These are phyloP conservation scores for Pristionchus entomophagus DNA, from an alignment of 2,888 invertebrate species.

Conservation along the genomic window DNA sequence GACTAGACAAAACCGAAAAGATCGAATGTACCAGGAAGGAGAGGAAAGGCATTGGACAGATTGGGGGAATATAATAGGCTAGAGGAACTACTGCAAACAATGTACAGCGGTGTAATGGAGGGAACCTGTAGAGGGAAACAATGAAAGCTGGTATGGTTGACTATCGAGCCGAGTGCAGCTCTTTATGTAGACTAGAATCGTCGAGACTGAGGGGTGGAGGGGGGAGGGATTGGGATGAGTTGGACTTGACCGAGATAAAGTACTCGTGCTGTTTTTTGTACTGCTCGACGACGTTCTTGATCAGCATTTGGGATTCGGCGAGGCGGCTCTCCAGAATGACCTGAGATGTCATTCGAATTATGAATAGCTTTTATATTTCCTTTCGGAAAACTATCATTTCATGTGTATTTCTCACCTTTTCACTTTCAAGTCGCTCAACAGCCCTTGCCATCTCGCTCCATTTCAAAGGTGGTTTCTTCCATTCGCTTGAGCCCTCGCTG, in stretches of 20 bases:
- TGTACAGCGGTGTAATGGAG: not conserved
- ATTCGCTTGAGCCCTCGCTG: constrained; percentile 44
- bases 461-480: constrained; percentile 44
- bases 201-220: constrained; percentile 37
- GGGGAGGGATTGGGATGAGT: constrained; percentile 44
- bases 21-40: constrained; percentile 39
- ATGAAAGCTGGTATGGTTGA: not conserved
- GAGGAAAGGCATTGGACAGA: constrained; percentile 32
- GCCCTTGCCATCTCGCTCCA: constrained; percentile 53
- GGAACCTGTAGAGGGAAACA: no score
- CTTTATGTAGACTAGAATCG: constrained; percentile 18
- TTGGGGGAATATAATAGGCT: not conserved
- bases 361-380: not conserved
- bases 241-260: not conserved
- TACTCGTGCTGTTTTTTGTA: constrained; percentile 50
- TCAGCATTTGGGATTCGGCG: constrained; percentile 51
- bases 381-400: not conserved
- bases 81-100: constrained; percentile 25
- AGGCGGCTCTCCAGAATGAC: constrained; percentile 53
- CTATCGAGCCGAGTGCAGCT: constrained; percentile 39
- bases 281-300: constrained; percentile 55
- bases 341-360: not conserved
- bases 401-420: constrained; percentile 46
- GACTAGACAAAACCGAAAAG: constrained; percentile 39
- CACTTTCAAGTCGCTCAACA: constrained; percentile 53